A percentile compares a stretch with the other conserved stretches of the same genome.
These are phyloP conservation scores for Zygaena filipendulae DNA, from an alignment of 2,888 invertebrate species.

Conservation along the genomic window DNA sequence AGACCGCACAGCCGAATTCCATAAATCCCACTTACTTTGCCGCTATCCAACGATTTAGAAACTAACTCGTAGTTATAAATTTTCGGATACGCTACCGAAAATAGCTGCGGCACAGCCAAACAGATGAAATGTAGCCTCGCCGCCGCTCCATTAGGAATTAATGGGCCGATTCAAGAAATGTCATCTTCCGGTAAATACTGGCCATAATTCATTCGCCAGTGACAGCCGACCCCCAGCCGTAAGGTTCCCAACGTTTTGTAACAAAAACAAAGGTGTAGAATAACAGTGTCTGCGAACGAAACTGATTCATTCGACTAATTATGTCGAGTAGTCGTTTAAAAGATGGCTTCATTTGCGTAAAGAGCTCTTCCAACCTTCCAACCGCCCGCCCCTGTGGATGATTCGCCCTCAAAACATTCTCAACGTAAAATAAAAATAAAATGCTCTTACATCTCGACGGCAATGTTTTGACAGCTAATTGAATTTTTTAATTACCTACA, in stretches of 20 bases:
- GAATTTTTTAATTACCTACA: no score
- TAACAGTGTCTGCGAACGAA: constrained; percentile 29
- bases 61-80: constrained; percentile 61
- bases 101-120: constrained; percentile 62
- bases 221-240: constrained; percentile 23
- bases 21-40: constrained; percentile 58
- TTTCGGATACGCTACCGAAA: constrained; percentile 55
- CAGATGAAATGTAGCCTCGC: constrained; percentile 62
- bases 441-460: no score
- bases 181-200: constrained; percentile 61
- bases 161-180: constrained; percentile 64
- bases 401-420: no score
- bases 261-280: background rate
- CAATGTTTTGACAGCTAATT: no score
- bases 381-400: no score
- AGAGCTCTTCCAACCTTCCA: no score
- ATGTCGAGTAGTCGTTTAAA: constrained; percentile 35
- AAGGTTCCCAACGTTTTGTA: constrained; percentile 6
- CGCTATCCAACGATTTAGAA: constrained; percentile 58
- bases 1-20: constrained; percentile 38
- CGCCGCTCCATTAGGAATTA: constrained; percentile 62
- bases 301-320: constrained; percentile 45
- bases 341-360: constrained; percentile 28
- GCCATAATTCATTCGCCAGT: constrained; percentile 43
- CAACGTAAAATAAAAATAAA: no score